These are phyloP conservation scores for Sialis lutaria DNA, from an alignment of 2,888 invertebrate species.

Conservation along the genomic window DNA sequence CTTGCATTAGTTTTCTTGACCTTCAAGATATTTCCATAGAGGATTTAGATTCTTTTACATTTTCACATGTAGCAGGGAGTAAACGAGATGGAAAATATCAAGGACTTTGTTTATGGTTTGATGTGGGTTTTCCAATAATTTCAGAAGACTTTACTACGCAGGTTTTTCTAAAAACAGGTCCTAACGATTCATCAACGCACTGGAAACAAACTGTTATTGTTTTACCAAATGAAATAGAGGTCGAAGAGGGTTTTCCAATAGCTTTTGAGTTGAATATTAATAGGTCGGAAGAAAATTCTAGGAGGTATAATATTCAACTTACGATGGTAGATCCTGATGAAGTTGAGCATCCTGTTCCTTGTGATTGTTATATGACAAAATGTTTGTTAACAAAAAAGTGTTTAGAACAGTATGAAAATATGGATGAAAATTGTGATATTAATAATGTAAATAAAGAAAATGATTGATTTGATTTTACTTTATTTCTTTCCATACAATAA, in stretches of 20 bases:
- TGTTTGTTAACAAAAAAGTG: constrained; percentile 54
- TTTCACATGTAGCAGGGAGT: constrained; percentile 41
- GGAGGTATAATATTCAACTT: constrained; percentile 52
- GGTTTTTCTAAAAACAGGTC: constrained; percentile 36
- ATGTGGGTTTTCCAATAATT: constrained; percentile 47
- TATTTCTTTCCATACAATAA: neutral
- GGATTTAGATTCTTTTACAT: constrained; percentile 40
- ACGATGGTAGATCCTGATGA: constrained; percentile 48
- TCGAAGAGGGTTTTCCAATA: constrained; percentile 43
- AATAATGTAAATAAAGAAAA: neutral
- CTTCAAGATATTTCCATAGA: constrained; percentile 38
- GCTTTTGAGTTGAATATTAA: constrained; percentile 48
- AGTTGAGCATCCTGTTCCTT: constrained; percentile 60
- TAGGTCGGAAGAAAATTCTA: constrained; percentile 27
- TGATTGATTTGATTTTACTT: neutral
- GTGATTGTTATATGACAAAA: constrained; percentile 57
- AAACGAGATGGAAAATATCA: constrained; percentile 43
- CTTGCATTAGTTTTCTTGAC: constrained; percentile 48
- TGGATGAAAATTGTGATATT: neutral
- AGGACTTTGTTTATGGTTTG: constrained; percentile 72
- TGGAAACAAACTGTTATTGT: constrained; percentile 65
- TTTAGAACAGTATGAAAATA: constrained; percentile 25
- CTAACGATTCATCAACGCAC: constrained; percentile 38
- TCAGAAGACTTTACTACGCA: constrained; percentile 19
- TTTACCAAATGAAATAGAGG: constrained; percentile 42